Conservation (phyloP, 2,888 invertebrate genomes). For the Caenorhabditis sp. region DNA sequence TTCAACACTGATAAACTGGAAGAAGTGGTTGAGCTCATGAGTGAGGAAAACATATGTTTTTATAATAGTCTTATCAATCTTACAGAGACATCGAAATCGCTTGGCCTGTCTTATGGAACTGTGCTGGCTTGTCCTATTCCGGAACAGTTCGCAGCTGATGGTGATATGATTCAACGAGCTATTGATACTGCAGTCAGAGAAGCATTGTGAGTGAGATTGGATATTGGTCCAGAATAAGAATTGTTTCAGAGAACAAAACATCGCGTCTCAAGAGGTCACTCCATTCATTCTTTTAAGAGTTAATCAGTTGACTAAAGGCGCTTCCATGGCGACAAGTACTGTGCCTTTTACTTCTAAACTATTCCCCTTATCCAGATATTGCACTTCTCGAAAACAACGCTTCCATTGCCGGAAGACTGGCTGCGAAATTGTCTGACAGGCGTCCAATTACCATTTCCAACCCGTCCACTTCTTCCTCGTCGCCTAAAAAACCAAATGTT, state of each 20-base stretch:
- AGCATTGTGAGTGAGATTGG: conserved; percentile 78
- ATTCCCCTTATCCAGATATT: conserved; percentile 84
- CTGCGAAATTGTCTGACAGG: conserved; percentile 80
- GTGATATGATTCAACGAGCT: conserved; percentile 84
- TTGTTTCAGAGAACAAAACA: conserved; percentile 79
- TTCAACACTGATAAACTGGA: conserved; percentile 83
- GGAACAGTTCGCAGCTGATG: conserved; percentile 81
- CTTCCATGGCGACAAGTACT: conserved; percentile 88
- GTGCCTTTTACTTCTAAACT: neutral
- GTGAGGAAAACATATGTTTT: conserved; percentile 61
- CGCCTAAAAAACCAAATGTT: conserved; percentile 55
- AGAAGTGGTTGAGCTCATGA: conserved; percentile 87
- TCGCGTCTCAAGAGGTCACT: conserved; percentile 91
- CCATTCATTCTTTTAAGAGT: conserved; percentile 90
- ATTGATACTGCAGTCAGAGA: conserved; percentile 85
- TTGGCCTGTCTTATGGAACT: conserved; percentile 82
- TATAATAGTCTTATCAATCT: neutral
- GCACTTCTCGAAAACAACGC: conserved; percentile 95
- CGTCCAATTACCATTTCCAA: conserved; percentile 4
- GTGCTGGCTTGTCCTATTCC: conserved; percentile 94
- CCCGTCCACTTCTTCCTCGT: neutral
- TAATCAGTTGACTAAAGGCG: conserved; percentile 87
- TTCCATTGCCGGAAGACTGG: conserved; percentile 87
- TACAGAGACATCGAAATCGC: conserved; percentile 72
- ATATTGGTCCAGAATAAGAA: neutral